Evolutionary conservation across 2,888 invertebrate genomes (phyloP), one percentile per base, ranked within the genome.

Genomic region (Meganola albula): DNA sequence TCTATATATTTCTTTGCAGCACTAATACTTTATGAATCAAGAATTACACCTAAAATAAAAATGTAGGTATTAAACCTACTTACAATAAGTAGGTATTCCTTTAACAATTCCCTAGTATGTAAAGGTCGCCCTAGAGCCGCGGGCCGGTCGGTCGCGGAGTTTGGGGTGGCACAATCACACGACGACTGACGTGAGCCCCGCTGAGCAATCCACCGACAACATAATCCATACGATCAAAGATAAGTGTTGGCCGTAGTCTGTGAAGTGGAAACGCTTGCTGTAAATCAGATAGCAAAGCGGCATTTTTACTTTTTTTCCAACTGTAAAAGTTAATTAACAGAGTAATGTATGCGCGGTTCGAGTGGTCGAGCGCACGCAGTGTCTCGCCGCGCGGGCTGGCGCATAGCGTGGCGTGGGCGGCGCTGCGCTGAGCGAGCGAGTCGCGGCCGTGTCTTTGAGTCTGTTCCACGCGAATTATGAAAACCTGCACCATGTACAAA

Each of bases 401-500:
- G 44, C 46, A 43, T 45, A 27, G 35, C 35, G 32, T 34, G 36
- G 37, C 38, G 40, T 44, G 38, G 34, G 38, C 45, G 46, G 41
- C 32, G 50, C 40, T 42, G 34, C 35, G 40, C 50, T 42, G 38
- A 37, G 41, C 50, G 45, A 45, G 50, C 48, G 51, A 42, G 42
- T 26, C 31, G 42, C 42, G 31, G 26, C 45, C 37, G 31, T 45
- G 39, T 37, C 22, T 27, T 24, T 27, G 34, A 43, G 28, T 35
- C 24, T 21, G 21, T 9, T 40, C 27, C 18, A 40, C 31, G 30
- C 34, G 37, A 56, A 71, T 46, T 40, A 84, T 85, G 84, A 80
- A 69, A 73, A 74, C 74, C 55, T 74, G 75, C 56, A 66, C 79
- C 48, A 83, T 80, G 82, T 84, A 77, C 63, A 85, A 82, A 71